Evolutionary conservation across 2,113 vertebrate genomes (phyloP), one percentile per base, ranked within the genome.

Genomic region (cattle (Bos taurus)): DNA sequence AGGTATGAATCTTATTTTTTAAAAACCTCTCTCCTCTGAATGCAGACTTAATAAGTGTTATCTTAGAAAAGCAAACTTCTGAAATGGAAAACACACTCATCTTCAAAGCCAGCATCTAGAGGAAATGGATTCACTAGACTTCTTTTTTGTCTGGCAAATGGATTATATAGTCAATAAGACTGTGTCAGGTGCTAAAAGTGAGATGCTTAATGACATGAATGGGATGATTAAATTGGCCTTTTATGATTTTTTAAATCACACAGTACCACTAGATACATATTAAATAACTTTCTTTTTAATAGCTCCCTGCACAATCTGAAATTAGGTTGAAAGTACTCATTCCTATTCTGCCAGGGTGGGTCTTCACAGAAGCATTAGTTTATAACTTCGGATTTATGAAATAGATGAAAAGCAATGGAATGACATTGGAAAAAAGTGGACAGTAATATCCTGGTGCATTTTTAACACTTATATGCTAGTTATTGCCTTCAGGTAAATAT

Each of bases 191-290:
- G 64, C 16, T 87, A 94, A 89, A 95, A 97, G 15, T 54, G 30
- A 96, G 50, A 86, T 89, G 17, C 40, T 80, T 87, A 95, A 90
- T 97, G 84, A 26, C 23, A 92, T 74, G 46, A 96, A 88, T 54
- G 16, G 13, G 4, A 54, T 97, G 52, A 97, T 95, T 91, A 81
- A 90, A 84, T 80, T 94, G n/a, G 26, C 21, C 91, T 87, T 96
- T 92, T 87, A 43, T 93, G 81, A 83, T 93, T 91, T 97, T 97
- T 97, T 97, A 93, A 80, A 97, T 92, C n/a, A 97, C 52, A 87
- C 50, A 67, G 36, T 88, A 71, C 28, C 86, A 46, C 33, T 96
- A 87, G 48, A 48, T 87, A 90, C n/a, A 56, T 92, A 92, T 94
- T 95, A 95, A 88, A 60, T 17, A 91, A 36, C 2, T 19, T 90